Conservation (phyloP, 2,888 invertebrate species). For the Tribolium freemani region DNA sequence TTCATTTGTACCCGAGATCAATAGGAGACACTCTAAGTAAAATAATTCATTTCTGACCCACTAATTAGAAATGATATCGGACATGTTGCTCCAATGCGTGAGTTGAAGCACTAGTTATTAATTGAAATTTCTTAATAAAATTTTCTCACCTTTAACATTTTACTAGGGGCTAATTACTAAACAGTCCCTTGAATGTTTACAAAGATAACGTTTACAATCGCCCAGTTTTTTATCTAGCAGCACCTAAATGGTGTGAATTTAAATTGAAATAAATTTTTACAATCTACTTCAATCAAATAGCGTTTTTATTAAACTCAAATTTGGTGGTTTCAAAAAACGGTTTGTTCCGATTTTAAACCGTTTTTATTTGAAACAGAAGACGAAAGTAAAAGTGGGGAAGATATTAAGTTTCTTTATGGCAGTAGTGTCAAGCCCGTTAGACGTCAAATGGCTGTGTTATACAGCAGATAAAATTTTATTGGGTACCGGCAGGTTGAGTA, state of each 20-base stretch:
- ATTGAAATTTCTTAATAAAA: slow-evolving; percentile 32
- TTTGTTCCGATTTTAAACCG: background rate
- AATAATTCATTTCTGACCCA: slow-evolving; percentile 24
- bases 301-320: too few species aligned
- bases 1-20: background rate
- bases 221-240: too few species aligned
- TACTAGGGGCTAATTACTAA: background rate
- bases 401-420: background rate
- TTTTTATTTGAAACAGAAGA: background rate
- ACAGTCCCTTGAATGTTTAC: background rate
- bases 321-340: too few species aligned
- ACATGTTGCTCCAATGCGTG: slow-evolving; percentile 41
- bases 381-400: background rate
- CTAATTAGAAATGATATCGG: slow-evolving; percentile 35
- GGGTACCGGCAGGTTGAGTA: slow-evolving; percentile 17
- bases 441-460: slow-evolving; percentile 8
- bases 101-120: slow-evolving; percentile 40
- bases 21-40: background rate
- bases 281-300: too few species aligned
- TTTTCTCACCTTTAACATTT: background rate
- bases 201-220: too few species aligned
- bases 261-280: too few species aligned
- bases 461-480: slow-evolving; percentile 29
- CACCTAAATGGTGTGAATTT: too few species aligned
- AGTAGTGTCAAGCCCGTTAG: background rate